Conservation (phyloP, 2,888 invertebrate species). For the Ormyrus thymus region DNA sequence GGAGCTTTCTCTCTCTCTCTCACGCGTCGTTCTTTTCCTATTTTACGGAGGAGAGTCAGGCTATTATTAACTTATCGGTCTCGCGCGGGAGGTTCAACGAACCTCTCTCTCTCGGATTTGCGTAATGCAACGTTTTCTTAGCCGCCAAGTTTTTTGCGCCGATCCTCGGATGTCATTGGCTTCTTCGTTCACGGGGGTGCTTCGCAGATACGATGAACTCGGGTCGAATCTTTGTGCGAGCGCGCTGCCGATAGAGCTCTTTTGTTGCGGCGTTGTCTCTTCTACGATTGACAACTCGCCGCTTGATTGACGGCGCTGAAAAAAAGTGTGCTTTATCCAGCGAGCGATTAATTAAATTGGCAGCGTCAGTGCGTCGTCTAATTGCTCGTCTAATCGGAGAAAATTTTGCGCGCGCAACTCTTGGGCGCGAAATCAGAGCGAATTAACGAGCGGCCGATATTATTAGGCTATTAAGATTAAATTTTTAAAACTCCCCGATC, state of each 20-base stretch:
- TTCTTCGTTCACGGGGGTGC: constrained; percentile 28
- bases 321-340: too few relatives aligned
- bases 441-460: constrained; percentile 2
- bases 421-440: background rate
- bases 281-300: too few relatives aligned
- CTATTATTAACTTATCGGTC: constrained; percentile 56
- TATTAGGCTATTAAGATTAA: constrained; percentile 46
- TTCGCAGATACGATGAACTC: background rate
- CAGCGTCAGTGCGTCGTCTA: background rate
- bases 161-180: constrained; percentile 43
- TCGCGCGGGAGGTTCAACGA: constrained; percentile 48
- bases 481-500: constrained; percentile 39
- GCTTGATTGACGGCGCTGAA: too few relatives aligned
- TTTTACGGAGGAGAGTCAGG: constrained; percentile 23
- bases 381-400: constrained; percentile 34
- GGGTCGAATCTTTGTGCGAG: too few relatives aligned
- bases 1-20: background rate
- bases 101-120: constrained; percentile 48
- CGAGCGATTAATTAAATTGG: background rate
- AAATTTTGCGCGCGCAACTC: constrained; percentile 16
- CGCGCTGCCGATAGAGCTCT: too few relatives aligned
- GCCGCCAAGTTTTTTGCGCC: background rate
- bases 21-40: constrained; percentile 14
- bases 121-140: constrained; percentile 44
- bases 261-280: too few relatives aligned